Evolutionary conservation across 2,113 vertebrate genomes (phyloP).

Genomic region (Nicator chloris): DNA sequence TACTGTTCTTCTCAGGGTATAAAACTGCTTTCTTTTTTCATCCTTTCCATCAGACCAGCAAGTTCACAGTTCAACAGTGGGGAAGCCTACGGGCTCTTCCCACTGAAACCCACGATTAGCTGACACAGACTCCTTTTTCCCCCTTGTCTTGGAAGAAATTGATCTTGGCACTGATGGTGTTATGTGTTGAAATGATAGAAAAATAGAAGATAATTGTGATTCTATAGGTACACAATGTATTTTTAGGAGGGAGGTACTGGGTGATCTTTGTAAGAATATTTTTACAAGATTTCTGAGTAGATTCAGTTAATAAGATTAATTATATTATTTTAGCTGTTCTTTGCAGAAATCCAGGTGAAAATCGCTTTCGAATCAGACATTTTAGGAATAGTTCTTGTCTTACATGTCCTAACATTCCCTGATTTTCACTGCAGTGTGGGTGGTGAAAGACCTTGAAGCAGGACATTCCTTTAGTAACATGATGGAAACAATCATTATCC

Average conservation of each 20-base stretch:
- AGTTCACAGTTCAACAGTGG: background rate
- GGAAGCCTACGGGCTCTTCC: background rate
- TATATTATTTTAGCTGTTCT: background rate
- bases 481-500: background rate
- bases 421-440: background rate
- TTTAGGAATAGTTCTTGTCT: background rate
- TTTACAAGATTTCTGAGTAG: background rate
- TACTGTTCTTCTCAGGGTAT: background rate
- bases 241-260: background rate
- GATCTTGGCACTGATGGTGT: background rate
- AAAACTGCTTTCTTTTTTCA: background rate
- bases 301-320: background rate
- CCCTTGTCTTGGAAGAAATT: background rate
- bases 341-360: background rate
- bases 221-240: background rate
- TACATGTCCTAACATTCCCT: background rate
- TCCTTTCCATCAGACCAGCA: background rate
- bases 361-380: fast-evolving
- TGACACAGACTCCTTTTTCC: background rate
- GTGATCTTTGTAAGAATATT: background rate
- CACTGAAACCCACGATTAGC: background rate
- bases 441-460: background rate
- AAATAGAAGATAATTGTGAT: background rate
- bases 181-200: background rate
- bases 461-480: background rate